A percentile compares a stretch with the other conserved stretches of the same genome.
phyloP scores from a whole-genome alignment of 1,140 invertebrate genomes.

The Drosophila miranda region DNA sequence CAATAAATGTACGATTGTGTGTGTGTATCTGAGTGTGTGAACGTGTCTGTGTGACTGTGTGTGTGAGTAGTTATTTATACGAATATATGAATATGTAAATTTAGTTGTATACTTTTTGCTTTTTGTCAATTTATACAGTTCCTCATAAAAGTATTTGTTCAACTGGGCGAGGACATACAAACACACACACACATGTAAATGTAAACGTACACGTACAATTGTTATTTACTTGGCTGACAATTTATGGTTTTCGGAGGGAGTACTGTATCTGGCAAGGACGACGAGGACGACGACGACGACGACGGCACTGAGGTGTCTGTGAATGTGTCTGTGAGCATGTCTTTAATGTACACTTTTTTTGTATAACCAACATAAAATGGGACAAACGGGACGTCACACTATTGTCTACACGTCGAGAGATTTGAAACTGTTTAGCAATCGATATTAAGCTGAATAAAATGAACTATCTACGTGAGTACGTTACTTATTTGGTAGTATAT shows the following conservation, averaged over 20 bases:
- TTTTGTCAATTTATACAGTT: slow-evolving; percentile 29
- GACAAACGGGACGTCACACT: slow-evolving; percentile 71
- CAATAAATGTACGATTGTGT: slow-evolving; percentile 44
- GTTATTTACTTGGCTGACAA: slow-evolving; percentile 40
- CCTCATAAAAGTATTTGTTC: slow-evolving; percentile 12
- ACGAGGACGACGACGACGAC: slow-evolving; percentile 8
- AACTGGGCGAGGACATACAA: slow-evolving; percentile 33
- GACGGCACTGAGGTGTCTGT: neutral
- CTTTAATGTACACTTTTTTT: slow-evolving; percentile 38
- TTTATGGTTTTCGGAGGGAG: slow-evolving; percentile 28
- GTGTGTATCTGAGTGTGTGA: slow-evolving; percentile 21
- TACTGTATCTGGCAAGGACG: slow-evolving; percentile 10
- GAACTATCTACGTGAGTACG: slow-evolving; percentile 72
- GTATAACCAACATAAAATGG: slow-evolving; percentile 36
- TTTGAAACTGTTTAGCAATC: slow-evolving; percentile 64
- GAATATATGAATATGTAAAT: slow-evolving; percentile 49
- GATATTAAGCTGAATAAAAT: slow-evolving; percentile 66
- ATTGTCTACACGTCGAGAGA: slow-evolving; percentile 72
- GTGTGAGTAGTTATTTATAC: slow-evolving; percentile 65
- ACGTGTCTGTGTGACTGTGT: slow-evolving; percentile 32
- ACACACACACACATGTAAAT: slow-evolving; percentile 25
- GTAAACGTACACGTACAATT: slow-evolving; percentile 40
- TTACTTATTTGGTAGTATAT: slow-evolving; percentile 56
- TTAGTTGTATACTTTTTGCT: slow-evolving; percentile 33
- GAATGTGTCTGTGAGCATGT: slow-evolving; percentile 24